phyloP scores from a whole-genome alignment of 2,888 invertebrate genomes.

The Agrilus biguttatus region DNA sequence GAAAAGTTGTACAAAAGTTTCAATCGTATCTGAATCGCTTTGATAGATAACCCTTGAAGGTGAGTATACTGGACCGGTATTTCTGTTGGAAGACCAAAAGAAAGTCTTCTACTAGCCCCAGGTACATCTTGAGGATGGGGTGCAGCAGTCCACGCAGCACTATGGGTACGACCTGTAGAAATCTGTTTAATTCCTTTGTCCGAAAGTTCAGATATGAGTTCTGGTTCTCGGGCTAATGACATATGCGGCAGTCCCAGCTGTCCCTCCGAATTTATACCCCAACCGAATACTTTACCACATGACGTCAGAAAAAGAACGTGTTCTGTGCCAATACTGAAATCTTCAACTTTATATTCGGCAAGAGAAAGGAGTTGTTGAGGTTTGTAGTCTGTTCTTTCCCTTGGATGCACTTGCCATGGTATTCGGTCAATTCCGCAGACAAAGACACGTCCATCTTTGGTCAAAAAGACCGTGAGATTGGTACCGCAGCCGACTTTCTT shows the following conservation, averaged over 20 bases:
- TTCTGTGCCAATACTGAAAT: constrained; percentile 46
- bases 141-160: constrained; percentile 46
- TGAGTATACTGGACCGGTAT: constrained; percentile 43
- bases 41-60: constrained; percentile 34
- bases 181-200: constrained; percentile 43
- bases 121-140: constrained; percentile 35
- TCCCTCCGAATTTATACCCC: constrained; percentile 50
- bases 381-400: constrained; percentile 34
- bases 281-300: constrained; percentile 43
- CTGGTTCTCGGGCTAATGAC: constrained; percentile 40
- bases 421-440: constrained; percentile 46
- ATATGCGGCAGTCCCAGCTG: constrained; percentile 45
- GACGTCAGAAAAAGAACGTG: constrained; percentile 41
- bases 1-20: constrained; percentile 44
- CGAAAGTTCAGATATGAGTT: constrained; percentile 34
- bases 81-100: constrained; percentile 36
- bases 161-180: constrained; percentile 47
- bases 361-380: constrained; percentile 38
- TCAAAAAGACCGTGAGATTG: constrained; percentile 47
- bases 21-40: constrained; percentile 38
- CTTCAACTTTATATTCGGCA: constrained; percentile 35
- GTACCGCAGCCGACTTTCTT: constrained; percentile 48
- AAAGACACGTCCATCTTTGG: constrained; percentile 40
- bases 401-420: constrained; percentile 39
- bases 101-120: constrained; percentile 35